Evolutionary conservation across 2,888 invertebrate genomes (phyloP), one percentile per base, ranked within the genome.

Genomic region (Agrenia bidenticulata): DNA sequence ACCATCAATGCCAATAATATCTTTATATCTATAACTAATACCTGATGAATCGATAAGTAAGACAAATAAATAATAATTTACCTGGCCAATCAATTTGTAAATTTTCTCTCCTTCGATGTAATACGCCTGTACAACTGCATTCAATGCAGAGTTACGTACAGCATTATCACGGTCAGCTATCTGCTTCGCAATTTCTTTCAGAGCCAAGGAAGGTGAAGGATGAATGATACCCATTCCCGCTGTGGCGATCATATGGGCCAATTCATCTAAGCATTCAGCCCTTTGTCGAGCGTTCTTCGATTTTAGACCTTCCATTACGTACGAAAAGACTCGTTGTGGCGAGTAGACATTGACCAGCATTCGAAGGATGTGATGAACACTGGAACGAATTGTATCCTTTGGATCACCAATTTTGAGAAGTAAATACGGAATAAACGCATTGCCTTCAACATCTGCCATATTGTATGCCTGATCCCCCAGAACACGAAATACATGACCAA

Each of bases 261-360:
- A 84, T 79, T 95, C 92, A 77, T 96, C 96, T 63, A 99, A 83
- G 79, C 98, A 97, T 81, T 97, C 98, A 77, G 95, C 90, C 78
- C 97, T 85, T 80, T 97, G 97, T 49, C 97, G 86, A 0, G 97
- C 92, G 81, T 97, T 98, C 81, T 99, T 99, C 0, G 96, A 94
- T 78, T 95, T 94, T 15, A 97, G 81, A 1, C 96, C 98, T 76
- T 98, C 97, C 88, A 96, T 91, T 19, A 97, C 83, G 77, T 90
- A 92, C 0, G 88, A 86, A 78, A 94, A 96, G 71, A 97, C 83
- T 80, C 94, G 94, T 68, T 89, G 89, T 37, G 91, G 89, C 0
- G 95, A 89, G 81, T 93, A 95, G 7, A 97, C 87, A 5, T 88
- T 84, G 73, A 89, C 89, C 59, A 96, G 88, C 80, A 89, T 89